Evolutionary conservation across 2,797 vertebrate species (phyloP).

Genomic region (Coranthus polyacanthus): DNA sequence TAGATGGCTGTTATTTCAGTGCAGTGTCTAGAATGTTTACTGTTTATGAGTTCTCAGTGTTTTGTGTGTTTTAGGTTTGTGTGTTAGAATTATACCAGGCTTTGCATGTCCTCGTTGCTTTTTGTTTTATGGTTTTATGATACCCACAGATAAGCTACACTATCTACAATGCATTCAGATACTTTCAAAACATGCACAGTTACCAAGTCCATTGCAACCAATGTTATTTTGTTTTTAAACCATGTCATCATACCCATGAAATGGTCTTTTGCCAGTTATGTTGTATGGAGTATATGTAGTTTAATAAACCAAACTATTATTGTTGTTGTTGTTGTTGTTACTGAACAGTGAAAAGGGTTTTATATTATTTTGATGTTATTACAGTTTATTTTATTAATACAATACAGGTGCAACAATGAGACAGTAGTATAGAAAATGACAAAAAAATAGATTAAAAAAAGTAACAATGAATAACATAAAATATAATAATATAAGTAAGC

Average conservation of each 20-base stretch:
- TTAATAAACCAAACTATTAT: slow-evolving; percentile 49
- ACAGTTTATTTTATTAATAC: neutral
- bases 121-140: slow-evolving; percentile 42
- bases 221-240: slow-evolving; percentile 37
- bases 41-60: slow-evolving; percentile 62
- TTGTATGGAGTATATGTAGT: slow-evolving; percentile 19
- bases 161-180: slow-evolving; percentile 32
- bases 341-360: too few relatives aligned
- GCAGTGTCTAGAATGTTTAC: slow-evolving; percentile 44
- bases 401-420: too few relatives aligned
- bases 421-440: too few relatives aligned
- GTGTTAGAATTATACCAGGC: slow-evolving; percentile 10
- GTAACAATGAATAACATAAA: too few relatives aligned
- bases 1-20: slow-evolving; percentile 27
- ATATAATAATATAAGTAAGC: too few relatives aligned
- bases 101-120: slow-evolving; percentile 33
- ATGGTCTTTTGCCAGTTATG: too few relatives aligned
- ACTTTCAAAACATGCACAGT: slow-evolving; percentile 42
- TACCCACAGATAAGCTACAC: slow-evolving; percentile 73
- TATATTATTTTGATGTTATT: neutral
- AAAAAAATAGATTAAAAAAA: too few relatives aligned
- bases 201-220: slow-evolving; percentile 15
- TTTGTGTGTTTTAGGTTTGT: slow-evolving; percentile 18
- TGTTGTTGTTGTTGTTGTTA: too few relatives aligned
- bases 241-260: slow-evolving; percentile 7